Conservation (phyloP, 2,888 invertebrate species). For the Eristalis intricaria region DNA sequence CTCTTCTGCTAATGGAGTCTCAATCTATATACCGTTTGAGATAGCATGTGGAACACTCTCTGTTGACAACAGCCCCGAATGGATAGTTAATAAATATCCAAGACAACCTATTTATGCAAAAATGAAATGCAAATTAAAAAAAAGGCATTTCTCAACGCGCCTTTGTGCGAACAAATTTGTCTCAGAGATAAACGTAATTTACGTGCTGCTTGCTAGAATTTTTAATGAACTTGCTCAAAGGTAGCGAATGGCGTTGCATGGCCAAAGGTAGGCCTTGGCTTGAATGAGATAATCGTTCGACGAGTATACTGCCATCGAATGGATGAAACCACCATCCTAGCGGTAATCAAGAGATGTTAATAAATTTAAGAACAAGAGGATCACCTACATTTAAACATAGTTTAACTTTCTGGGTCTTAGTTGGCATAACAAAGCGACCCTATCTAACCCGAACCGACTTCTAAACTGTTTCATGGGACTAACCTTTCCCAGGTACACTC, state of each 20-base stretch:
- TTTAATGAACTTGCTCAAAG: not conserved
- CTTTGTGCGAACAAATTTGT: not conserved
- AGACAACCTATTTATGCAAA: not conserved
- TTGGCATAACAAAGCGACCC: not conserved
- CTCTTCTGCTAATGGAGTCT: too few relatives aligned
- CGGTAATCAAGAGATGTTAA: not conserved
- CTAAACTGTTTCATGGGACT: too few relatives aligned
- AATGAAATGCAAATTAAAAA: not conserved
- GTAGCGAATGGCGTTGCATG: too few relatives aligned
- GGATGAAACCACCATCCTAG: not conserved
- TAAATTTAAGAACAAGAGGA: not conserved
- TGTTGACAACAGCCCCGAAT: too few relatives aligned
- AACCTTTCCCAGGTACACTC: too few relatives aligned
- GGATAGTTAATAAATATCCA: not conserved
- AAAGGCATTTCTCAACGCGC: not conserved
- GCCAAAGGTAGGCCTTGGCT: not conserved
- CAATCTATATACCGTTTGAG: too few relatives aligned
- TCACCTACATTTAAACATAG: not conserved
- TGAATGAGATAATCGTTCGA: not conserved
- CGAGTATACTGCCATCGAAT: not conserved
- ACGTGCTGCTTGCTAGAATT: not conserved
- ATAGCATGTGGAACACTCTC: too few relatives aligned
- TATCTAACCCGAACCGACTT: not conserved
- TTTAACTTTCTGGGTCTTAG: too few relatives aligned
- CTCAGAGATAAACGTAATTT: not conserved